Percentiles rank a stretch among this genome's conserved stretches.
Evolutionary conservation across 53 echinoderm and acorn worm species (phyloP).

Genomic region (Apostichopus leukothele): DNA sequence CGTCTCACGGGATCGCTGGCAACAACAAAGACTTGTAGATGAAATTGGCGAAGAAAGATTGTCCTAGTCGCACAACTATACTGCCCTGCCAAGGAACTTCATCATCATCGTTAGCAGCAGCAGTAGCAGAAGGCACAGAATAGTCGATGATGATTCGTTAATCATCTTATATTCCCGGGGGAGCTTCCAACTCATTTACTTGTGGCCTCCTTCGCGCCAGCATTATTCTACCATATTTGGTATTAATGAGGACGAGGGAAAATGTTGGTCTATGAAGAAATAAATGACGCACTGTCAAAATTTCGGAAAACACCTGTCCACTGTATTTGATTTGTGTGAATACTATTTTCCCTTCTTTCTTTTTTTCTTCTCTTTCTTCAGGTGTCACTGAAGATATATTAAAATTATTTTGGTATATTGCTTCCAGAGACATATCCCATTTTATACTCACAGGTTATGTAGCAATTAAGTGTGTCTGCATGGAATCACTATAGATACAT

Average conservation of each 20-base stretch:
- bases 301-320: conserved; percentile 47
- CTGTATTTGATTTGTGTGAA: conserved; percentile 29
- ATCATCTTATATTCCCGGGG: conserved; percentile 32
- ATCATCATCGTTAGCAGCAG: neutral
- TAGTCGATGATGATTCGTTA: conserved; percentile 46
- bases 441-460: neutral
- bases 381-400: neutral
- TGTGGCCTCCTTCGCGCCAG: conserved; percentile 34
- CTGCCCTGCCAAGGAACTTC: neutral
- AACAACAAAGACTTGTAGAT: conserved; percentile 41
- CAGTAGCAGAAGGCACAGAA: conserved; percentile 9
- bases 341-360: too few species aligned
- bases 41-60: conserved; percentile 39
- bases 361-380: neutral
- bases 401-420: conserved; percentile 1
- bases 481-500: too few species aligned
- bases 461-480: too few species aligned
- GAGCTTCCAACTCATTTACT: conserved; percentile 27
- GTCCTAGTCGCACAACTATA: conserved; percentile 15
- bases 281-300: conserved; percentile 39
- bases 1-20: conserved; percentile 32
- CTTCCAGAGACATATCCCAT: conserved; percentile 4
- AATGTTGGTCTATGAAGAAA: conserved; percentile 13
- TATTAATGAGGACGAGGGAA: conserved; percentile 43
- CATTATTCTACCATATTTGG: conserved; percentile 39